These are phyloP conservation scores for Oligia fasciuncula DNA, from an alignment of 2,888 invertebrate species.

Conservation along the genomic window DNA sequence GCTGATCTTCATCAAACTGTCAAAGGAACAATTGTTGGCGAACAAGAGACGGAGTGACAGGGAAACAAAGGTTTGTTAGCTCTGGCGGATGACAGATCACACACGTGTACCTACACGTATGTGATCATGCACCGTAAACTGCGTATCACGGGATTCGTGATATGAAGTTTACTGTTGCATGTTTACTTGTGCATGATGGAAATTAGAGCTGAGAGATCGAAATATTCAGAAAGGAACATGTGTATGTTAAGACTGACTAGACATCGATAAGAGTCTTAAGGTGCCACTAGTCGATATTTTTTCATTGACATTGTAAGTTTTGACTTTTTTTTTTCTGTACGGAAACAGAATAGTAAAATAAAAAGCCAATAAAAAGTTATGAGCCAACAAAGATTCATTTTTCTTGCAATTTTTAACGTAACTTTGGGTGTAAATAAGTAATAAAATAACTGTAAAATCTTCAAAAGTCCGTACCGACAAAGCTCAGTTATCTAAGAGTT, in stretches of 20 bases:
- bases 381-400: too few relatives aligned
- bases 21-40: conserved; percentile 49
- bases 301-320: too few relatives aligned
- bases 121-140: background rate
- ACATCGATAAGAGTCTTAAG: background rate
- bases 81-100: conserved; percentile 36
- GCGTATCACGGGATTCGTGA: background rate
- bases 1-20: conserved; percentile 57
- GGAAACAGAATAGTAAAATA: too few relatives aligned
- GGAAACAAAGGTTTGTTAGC: conserved; percentile 56
- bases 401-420: too few relatives aligned
- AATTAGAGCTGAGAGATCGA: background rate
- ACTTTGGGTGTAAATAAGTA: too few relatives aligned
- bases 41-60: conserved; percentile 39
- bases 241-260: background rate
- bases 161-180: background rate
- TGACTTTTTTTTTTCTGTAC: too few relatives aligned
- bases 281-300: too few relatives aligned
- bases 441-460: too few relatives aligned
- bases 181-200: background rate
- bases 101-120: background rate
- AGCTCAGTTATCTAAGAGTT: too few relatives aligned
- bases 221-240: background rate
- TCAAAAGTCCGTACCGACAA: too few relatives aligned
- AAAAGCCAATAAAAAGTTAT: too few relatives aligned